Base-by-base conservation (phyloP, 1,140 invertebrate genomes). In the Plutomurus gul region DNA sequence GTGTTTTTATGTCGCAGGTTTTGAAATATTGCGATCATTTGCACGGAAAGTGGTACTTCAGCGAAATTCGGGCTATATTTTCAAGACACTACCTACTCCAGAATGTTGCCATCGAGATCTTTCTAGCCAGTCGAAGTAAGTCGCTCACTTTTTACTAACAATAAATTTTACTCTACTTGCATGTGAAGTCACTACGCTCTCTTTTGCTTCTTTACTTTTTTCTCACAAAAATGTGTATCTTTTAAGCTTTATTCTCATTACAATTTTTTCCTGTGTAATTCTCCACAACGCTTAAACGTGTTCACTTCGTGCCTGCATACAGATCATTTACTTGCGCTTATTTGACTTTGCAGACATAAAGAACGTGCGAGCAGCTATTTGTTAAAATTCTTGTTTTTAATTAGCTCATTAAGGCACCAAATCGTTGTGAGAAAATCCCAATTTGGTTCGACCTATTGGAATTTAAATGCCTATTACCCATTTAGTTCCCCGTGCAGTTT, bases 31-130 rank as follows among this genome's bases (percentile, higher is more conserved):
- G 97, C 86, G 97, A 99, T 86, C 95, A 98, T 87, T 89, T 99
- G 4, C 97, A 99, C 87, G 97, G 97, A 82, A 97, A 99, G 89
- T 99, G 97, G 97, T 97, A 98, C 88, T 99, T 99, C 88, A 96
- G 95, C 75, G 98, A 99, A 88, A 96, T 99, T 65, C 92, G 98
- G 18, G 98, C 98, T 39, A 98, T 99, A 84, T 99, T 99, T 88
- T 96, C 96, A 3, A 90, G 98, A 6, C 91, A 96, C 39, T 99
- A 99, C 86, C 90, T 99, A 13, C 91, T 99, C 56, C 97, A 99
- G 87, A 99, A 98, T 88, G 93, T 96, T 46, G 96, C 96, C 60
- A 92, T 99, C 85, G 98, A 99, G 88, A 97, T 99, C 84, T 99
- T 99, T 88, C 90, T 99, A 65, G 96, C 97, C 22, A 98, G 96